A percentile compares a stretch with the other conserved stretches of the same genome.
phyloP scores from a whole-genome alignment of 2,797 vertebrate species.

The Rhabdophis nuchalis region DNA sequence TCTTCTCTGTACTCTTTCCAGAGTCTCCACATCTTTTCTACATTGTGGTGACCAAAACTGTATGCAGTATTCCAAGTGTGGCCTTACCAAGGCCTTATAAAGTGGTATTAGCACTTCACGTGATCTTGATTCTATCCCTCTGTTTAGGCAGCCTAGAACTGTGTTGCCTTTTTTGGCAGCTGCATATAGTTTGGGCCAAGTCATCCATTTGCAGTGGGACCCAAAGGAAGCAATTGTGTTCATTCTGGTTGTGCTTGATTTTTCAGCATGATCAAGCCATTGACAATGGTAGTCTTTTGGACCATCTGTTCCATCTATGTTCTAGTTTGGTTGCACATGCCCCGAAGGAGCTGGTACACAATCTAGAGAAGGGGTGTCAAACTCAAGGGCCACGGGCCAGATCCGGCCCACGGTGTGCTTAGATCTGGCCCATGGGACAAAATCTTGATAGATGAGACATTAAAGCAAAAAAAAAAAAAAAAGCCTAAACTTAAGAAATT shows the following conservation, averaged over 20 bases:
- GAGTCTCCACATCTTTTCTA: too few relatives aligned
- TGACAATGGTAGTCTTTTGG: background rate
- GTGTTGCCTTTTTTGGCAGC: too few relatives aligned
- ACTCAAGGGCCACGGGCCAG: too few relatives aligned
- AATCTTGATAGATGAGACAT: background rate
- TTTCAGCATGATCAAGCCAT: background rate
- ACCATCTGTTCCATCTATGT: background rate
- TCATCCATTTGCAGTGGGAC: background rate
- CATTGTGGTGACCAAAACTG: too few relatives aligned
- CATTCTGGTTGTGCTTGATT: background rate
- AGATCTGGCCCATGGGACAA: too few relatives aligned
- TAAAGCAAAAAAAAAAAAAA: background rate
- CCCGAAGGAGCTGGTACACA: background rate
- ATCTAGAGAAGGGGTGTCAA: background rate
- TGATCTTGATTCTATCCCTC: too few relatives aligned
- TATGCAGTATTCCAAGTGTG: too few relatives aligned
- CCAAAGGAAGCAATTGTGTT: background rate
- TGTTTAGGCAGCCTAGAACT: too few relatives aligned
- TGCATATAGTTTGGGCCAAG: background rate
- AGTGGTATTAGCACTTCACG: too few relatives aligned
- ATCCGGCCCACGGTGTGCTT: too few relatives aligned
- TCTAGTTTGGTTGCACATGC: background rate
- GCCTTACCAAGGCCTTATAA: too few relatives aligned
- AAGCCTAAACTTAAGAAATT: background rate
- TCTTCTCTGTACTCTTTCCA: too few relatives aligned